Base-by-base conservation (phyloP, 2,113 vertebrate species). In the Xyliphius kryptos region DNA sequence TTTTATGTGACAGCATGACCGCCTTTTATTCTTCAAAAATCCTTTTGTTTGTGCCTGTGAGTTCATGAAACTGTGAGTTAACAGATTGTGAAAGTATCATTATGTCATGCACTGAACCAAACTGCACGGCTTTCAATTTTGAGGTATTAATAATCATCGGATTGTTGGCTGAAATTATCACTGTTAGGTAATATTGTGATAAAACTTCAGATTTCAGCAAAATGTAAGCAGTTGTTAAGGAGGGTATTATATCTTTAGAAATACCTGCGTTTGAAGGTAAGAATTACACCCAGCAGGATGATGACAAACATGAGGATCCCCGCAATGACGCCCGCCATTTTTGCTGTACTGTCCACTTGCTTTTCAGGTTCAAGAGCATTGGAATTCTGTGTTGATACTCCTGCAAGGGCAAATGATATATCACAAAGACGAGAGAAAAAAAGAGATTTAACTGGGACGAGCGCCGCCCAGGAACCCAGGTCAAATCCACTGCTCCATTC, bases 191-290 rank as follows among this genome's bases (percentile, higher is more conserved):
- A 26, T 26, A 1, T 32, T 32, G 26, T 32, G 26, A 32, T 32
- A 32, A 32, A 32, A 32, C 26, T 32, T 32, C 7, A 32, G 26
- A 32, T 32, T 6, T 32, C 4, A 1, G 26, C 26, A 32, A 32
- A 32, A 32, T 32, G 26, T 32, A 9, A 19, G 3, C 16, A 20
- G 36, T n/a, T 6, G 36, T n/a, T 6, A 14, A 58, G 8, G 5
- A 54, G 26, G 22, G 51, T n/a, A n/a, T 19, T 44, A 15, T 40
- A 16, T 50, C 21, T 37, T 6, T 20, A 37, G 2, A 6, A 80
- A 83, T 86, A 98, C 95, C 94, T 95, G 83, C 94, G 92, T 74
- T 98, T 98, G 83, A 98, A 96, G 69, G 93, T 94, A 50, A 98
- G 93, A 76, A 95, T 90, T 26, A 93, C 89, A 0, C 95, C 95